These are phyloP conservation scores for Rhagonycha lutea DNA, from an alignment of 2,888 invertebrate genomes.

Conservation along the genomic window DNA sequence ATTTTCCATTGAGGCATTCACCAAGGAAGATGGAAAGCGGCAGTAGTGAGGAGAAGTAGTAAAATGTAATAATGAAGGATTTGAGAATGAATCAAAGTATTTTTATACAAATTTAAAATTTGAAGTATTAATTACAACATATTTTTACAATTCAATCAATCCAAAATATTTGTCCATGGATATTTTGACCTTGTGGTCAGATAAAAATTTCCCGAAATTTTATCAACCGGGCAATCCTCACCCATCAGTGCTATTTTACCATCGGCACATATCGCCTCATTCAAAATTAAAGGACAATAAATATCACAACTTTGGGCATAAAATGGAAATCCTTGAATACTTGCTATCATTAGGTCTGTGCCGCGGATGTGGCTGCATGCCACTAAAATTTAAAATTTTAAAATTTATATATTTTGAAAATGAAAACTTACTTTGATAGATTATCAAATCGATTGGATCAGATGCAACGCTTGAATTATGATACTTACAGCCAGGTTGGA, in stretches of 20 bases:
- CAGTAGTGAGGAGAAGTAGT: too few species aligned
- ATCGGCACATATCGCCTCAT: neutral
- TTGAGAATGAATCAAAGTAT: too few species aligned
- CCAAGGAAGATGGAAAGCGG: too few species aligned
- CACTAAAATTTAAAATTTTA: neutral
- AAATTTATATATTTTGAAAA: neutral
- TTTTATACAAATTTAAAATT: too few species aligned
- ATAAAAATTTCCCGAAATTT: neutral
- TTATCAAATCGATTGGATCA: neutral
- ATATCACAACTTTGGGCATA: neutral
- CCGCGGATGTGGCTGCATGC: neutral
- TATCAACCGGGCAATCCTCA: neutral
- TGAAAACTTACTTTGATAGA: neutral
- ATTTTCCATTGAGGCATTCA: too few species aligned
- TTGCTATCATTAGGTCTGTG: neutral
- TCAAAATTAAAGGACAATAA: neutral
- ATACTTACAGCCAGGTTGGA: neutral
- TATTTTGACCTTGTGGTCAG: neutral
- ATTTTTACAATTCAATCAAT: too few species aligned
- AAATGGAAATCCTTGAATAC: neutral
- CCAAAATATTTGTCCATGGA: too few species aligned
- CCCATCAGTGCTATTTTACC: neutral
- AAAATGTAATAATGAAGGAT: too few species aligned
- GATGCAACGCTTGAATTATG: neutral
- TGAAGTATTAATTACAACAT: too few species aligned